phyloP scores from a whole-genome alignment of 2,797 vertebrate species.

The Zenarchopterus dispar region DNA sequence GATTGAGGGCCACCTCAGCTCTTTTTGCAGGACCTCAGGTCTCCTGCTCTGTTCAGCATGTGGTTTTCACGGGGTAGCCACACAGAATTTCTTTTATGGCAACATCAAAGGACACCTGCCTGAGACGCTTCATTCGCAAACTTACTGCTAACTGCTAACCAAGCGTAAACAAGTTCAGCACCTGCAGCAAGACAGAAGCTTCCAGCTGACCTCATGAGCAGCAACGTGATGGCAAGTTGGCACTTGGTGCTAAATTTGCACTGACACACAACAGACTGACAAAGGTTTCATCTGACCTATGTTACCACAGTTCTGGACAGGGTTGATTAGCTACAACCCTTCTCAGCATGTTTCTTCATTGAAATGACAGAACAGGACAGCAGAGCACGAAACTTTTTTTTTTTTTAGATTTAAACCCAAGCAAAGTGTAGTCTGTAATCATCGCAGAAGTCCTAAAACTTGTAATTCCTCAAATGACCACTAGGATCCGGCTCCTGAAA shows the following conservation, averaged over 20 bases:
- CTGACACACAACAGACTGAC: neutral
- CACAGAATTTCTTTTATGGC: slow-evolving; percentile 1
- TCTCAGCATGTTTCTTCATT: too few species aligned
- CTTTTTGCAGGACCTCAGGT: neutral
- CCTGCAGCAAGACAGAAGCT: neutral
- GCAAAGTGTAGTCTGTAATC: too few species aligned
- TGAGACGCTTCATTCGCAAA: neutral
- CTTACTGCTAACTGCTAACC: neutral
- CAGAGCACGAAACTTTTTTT: too few species aligned
- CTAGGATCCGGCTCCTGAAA: too few species aligned
- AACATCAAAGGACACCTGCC: neutral
- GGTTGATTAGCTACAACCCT: too few species aligned
- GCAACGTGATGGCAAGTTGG: neutral
- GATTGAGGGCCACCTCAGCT: neutral
- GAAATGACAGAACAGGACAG: too few species aligned
- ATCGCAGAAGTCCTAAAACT: too few species aligned
- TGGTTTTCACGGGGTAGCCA: neutral
- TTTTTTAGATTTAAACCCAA: too few species aligned
- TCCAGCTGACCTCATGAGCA: neutral
- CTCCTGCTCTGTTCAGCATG: neutral
- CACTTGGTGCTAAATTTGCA: neutral
- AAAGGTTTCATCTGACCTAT: too few species aligned
- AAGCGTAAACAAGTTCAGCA: neutral
- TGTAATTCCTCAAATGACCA: too few species aligned
- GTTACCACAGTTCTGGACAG: too few species aligned